phyloP scores from a whole-genome alignment of 1,140 invertebrate genomes.

The Solen grandis region DNA sequence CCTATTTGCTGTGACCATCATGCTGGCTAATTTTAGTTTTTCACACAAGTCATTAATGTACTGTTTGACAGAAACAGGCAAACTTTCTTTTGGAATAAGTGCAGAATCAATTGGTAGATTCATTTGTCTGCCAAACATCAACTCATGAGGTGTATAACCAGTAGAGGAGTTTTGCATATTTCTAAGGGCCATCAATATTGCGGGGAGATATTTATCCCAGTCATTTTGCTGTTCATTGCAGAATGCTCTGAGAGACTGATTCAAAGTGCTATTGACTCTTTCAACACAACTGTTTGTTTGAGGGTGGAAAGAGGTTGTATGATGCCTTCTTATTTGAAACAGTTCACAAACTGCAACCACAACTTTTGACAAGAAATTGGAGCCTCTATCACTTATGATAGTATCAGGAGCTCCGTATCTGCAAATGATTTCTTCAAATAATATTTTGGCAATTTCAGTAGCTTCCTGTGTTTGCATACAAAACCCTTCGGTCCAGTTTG shows the following conservation, averaged over 20 bases:
- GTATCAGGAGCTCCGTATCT: constrained; percentile 53
- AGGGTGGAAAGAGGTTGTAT: not conserved
- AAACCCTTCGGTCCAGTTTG: constrained; percentile 59
- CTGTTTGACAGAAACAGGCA: no score
- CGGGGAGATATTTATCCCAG: not conserved
- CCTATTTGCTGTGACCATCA: no score
- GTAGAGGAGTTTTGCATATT: not conserved
- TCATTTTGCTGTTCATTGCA: constrained; percentile 29
- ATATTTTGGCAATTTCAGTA: constrained; percentile 50
- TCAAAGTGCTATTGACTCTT: not conserved
- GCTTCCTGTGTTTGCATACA: constrained; percentile 49
- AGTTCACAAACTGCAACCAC: constrained; percentile 51
- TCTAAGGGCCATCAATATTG: constrained; percentile 1
- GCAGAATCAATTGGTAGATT: no score
- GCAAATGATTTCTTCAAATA: constrained; percentile 60
- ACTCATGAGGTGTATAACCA: not conserved
- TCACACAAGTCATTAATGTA: no score
- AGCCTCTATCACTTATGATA: constrained; percentile 57
- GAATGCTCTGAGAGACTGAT: not conserved
- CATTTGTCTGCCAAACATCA: not conserved
- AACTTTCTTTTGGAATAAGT: no score
- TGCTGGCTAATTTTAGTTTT: no score
- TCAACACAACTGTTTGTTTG: not conserved
- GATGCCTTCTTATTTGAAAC: not conserved
- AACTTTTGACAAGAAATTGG: constrained; percentile 60